Conservation (phyloP, 2,797 vertebrate species). For the Platyrinchus mystaceus region DNA sequence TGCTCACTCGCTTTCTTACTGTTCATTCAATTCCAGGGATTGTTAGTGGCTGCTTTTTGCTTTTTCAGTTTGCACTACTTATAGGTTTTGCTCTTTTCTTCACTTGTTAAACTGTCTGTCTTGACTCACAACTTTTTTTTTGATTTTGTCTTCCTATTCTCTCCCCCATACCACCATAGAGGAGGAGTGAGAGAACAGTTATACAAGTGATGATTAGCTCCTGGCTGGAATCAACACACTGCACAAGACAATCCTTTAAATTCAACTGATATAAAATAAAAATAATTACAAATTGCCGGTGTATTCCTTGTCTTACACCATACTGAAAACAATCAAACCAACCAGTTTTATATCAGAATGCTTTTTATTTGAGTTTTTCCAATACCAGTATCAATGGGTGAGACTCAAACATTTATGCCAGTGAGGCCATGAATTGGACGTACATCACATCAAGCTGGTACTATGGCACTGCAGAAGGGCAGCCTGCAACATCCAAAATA, state of each 20-base stretch:
- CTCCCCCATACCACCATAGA: not conserved
- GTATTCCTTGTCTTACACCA: not conserved
- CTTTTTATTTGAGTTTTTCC: not conserved
- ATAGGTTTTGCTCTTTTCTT: not conserved
- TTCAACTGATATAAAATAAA: not conserved
- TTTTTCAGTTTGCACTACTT: not conserved
- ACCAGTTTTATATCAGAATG: not conserved
- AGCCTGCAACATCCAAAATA: not conserved
- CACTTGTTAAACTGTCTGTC: not conserved
- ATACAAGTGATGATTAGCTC: not conserved
- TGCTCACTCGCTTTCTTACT: not conserved
- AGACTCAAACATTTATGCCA: not conserved
- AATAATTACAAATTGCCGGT: accelerated
- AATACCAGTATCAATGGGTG: not conserved
- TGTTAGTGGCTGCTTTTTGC: not conserved
- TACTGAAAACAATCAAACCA: not conserved
- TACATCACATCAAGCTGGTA: accelerated
- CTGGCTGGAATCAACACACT: not conserved
- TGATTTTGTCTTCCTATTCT: not conserved
- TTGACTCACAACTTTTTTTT: accelerated
- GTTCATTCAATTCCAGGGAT: not conserved
- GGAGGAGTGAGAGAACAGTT: not conserved
- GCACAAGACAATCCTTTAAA: not conserved
- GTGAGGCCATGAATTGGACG: not conserved
- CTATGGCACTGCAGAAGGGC: not conserved